Evolutionary conservation across 1,140 invertebrate species (phyloP), one percentile per base, ranked within the genome.

Genomic region (Gonioctena quinquepunctata): DNA sequence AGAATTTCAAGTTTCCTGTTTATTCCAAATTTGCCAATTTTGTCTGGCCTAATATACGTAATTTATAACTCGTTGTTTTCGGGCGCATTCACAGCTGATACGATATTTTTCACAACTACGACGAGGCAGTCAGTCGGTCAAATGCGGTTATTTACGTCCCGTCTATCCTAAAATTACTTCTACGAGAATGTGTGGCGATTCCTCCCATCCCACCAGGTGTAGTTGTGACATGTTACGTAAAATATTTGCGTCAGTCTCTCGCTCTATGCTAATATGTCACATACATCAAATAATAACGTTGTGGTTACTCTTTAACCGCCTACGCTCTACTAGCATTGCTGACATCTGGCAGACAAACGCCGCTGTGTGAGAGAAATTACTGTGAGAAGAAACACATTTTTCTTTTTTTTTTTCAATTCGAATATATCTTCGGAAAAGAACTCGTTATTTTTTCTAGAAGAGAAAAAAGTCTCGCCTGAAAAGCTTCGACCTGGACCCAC

Each of bases 211-310:
- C 27, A 64, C 63, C 68, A 69, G 72, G 68, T 69, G 68, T 68
- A 70, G 64, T 74, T 67, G 64, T 70, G 65, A 74, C 65, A 68
- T 61, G 69, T 74, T 71, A 74, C 70, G 72, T 74, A 71, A 74
- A 74, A 74, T 64, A 66, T 74, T 74, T 71, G 68, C 72, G 72
- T 74, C 72, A 74, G 52, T 18, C 69, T 68, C 50, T 69, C 61
- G 28, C 50, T 56, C 59, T 25, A 68, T 68, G 64, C 68, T 69
- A 63, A 70, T 70, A 61, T 73, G 68, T 73, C 71, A 73, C 64
- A 70, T 68, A 67, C 52, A 74, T 74, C 72, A 74, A 70, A 74
- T 57, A 66, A 66, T 70, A 68, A 70, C 64, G 57, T 57, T 73
- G 22, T 50, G 62, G 60, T 48, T 66, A 72, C 59, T 68, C 62